Conservation (phyloP, 2,888 invertebrate species). For the Platycnemis pennipes region DNA sequence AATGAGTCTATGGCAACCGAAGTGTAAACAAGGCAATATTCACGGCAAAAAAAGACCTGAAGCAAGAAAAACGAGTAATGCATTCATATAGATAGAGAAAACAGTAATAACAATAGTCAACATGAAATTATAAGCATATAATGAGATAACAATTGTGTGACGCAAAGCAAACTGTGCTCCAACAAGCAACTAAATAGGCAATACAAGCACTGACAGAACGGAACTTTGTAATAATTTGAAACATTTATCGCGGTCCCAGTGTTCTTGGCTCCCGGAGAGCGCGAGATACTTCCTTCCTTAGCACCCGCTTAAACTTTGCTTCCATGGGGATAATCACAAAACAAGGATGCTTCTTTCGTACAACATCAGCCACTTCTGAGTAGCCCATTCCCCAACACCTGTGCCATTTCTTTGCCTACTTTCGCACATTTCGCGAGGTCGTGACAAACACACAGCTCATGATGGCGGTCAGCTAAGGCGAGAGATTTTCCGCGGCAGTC, state of each 20-base stretch:
- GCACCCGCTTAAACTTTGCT: conserved; percentile 52
- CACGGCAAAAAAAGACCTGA: not conserved
- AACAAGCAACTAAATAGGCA: not conserved
- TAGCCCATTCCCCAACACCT: conserved; percentile 7
- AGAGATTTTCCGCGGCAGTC: conserved; percentile 60
- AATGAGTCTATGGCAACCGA: not conserved
- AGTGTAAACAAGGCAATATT: not conserved
- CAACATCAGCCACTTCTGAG: not conserved
- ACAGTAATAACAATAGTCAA: not conserved
- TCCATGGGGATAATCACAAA: conserved; percentile 29
- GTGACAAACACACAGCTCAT: conserved; percentile 84
- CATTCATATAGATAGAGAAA: not conserved
- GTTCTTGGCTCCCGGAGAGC: conserved; percentile 32
- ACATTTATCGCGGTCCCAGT: not conserved
- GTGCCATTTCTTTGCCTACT: conserved; percentile 67
- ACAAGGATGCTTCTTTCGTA: not conserved
- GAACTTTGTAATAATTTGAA: not conserved
- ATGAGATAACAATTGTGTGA: not conserved
- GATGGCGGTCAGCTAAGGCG: conserved; percentile 81
- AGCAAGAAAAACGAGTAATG: not conserved
- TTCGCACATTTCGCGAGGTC: conserved; percentile 78
- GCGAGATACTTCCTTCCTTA: conserved; percentile 41
- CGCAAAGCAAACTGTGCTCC: too few relatives aligned
- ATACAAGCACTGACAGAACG: not conserved
- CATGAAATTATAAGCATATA: not conserved